Percentiles rank a stretch among this genome's conserved stretches.
phyloP scores from a whole-genome alignment of 2,797 vertebrate species.

The Allochrocebus solatus region DNA sequence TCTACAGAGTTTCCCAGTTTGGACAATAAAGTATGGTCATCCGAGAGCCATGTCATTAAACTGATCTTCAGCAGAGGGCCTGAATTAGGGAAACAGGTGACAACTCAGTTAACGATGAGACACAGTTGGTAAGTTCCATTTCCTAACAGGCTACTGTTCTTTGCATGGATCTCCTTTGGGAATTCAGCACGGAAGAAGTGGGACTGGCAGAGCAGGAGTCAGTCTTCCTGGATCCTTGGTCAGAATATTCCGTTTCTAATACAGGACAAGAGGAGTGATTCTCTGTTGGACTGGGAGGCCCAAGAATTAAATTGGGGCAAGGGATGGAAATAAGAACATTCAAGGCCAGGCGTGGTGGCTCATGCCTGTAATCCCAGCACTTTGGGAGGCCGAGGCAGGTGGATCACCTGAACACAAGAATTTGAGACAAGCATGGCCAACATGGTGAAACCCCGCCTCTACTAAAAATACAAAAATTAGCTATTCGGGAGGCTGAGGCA shows the following conservation, averaged over 20 bases:
- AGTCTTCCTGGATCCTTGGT: background rate
- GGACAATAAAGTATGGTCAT: background rate
- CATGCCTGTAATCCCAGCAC: background rate
- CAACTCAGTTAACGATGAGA: background rate
- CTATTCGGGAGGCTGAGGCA: too few species aligned
- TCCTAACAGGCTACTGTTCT: background rate
- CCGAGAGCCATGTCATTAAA: background rate
- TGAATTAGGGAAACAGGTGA: background rate
- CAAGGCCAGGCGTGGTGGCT: background rate
- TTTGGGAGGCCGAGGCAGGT: background rate
- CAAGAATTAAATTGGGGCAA: background rate
- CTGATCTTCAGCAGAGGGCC: background rate
- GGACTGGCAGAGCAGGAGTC: background rate
- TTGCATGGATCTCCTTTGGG: background rate
- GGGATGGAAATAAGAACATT: background rate
- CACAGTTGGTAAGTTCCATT: background rate
- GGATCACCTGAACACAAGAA: background rate
- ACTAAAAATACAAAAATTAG: background rate
- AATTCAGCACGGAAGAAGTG: background rate
- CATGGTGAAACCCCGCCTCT: background rate
- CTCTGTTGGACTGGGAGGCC: background rate
- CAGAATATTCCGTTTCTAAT: background rate
- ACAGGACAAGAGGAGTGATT: background rate
- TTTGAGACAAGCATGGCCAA: background rate
- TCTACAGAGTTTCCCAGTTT: background rate